phyloP scores from a whole-genome alignment of 2,888 invertebrate genomes.

The Gari tellinella region DNA sequence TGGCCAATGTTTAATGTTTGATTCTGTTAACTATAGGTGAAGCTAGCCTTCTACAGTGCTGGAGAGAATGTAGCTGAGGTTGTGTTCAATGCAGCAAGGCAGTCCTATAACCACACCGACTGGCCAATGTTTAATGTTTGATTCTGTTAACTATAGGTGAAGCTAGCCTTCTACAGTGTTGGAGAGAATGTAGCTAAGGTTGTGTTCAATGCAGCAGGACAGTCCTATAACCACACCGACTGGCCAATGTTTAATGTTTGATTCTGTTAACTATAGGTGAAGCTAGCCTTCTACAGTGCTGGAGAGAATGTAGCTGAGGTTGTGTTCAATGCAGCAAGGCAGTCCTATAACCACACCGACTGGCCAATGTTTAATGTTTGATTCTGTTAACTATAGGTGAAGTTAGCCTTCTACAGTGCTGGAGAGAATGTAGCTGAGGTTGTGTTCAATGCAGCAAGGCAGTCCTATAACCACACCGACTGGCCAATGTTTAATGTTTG shows the following conservation, averaged over 20 bases:
- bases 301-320: conserved; percentile 46
- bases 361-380: conserved; percentile 17
- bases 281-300: conserved; percentile 46
- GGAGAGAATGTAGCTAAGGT: conserved; percentile 45
- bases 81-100: conserved; percentile 37
- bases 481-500: conserved; percentile 17
- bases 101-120: conserved; percentile 31
- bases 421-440: conserved; percentile 46
- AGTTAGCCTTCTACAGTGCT: conserved; percentile 46
- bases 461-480: conserved; percentile 31
- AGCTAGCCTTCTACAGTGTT: conserved; percentile 46
- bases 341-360: conserved; percentile 31
- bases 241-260: conserved; percentile 17
- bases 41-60: conserved; percentile 46
- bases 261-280: conserved; percentile 35
- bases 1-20: conserved; percentile 17
- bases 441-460: conserved; percentile 37
- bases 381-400: conserved; percentile 35
- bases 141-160: conserved; percentile 35
- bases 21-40: conserved; percentile 35
- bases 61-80: conserved; percentile 46
- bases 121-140: conserved; percentile 17
- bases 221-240: conserved; percentile 31
- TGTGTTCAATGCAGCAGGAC: conserved; percentile 38
- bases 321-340: conserved; percentile 37